Base-by-base conservation (phyloP, 2,113 vertebrate species). In the Tenrec ecaudatus region DNA sequence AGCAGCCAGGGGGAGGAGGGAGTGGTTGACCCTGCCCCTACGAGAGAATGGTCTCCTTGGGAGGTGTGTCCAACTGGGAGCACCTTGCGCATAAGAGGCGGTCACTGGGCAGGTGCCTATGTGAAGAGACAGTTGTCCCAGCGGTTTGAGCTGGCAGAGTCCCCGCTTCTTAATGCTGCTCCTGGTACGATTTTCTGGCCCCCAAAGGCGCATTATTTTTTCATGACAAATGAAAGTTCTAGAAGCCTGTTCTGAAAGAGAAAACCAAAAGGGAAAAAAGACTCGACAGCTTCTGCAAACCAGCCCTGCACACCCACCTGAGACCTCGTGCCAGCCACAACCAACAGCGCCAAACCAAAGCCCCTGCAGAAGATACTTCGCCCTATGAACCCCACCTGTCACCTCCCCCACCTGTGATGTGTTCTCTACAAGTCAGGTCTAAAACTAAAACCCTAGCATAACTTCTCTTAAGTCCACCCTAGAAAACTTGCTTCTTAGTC, bases 141-240 rank as follows among this genome's bases (percentile, higher is more conserved):
- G 7, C 11, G 57, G 40, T 47, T 53, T 60, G 11, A 91, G 62
- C 25, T 87, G 62, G 69, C 80, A 82, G n/a, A 86, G 36, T 25
- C 25, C 11, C 47, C 38, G 7, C 40, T 57, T 93, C 76, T 76
- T 27, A 33, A 8, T 6, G 23, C 5, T 23, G 9, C 53, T 86
- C 80, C 86, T 75, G 33, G 31, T 82, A n/a, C 38, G 14, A 82
- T 82, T 94, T 96, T 93, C 96, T 90, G 81, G 82, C 73, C 87
- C 43, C 94, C n/a, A 33, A 75, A 62, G 31, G 73, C 86, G 31
- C 40, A n/a, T 98, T 98, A 99, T 96, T 99, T 99, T 97, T 99
- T 99, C 99, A 99, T 99, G 96, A 99, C 99, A 60, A 99, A 99
- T 79, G 99, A 99, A 96, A 99, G 98, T 97, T 99, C 99, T 97